Evolutionary conservation across 2,888 invertebrate species (phyloP).

Genomic region (Hydraecia micacea): DNA sequence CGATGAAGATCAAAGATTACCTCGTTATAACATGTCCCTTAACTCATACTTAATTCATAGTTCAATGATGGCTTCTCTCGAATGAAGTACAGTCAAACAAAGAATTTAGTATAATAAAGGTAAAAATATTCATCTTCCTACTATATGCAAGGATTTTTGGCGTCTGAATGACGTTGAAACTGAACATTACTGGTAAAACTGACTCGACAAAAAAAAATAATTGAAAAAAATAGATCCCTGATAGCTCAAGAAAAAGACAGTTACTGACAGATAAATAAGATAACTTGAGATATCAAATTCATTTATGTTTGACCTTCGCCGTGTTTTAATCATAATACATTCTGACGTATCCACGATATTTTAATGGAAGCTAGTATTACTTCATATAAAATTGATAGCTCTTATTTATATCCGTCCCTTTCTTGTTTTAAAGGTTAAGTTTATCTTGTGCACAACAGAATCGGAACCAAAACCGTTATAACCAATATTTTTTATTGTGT

Average conservation of each 20-base stretch:
- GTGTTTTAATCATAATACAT: neutral
- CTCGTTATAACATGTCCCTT: constrained; percentile 46
- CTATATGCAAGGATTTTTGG: neutral
- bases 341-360: neutral
- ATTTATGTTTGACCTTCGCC: neutral
- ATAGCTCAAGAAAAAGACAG: neutral
- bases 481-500: neutral
- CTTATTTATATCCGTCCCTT: neutral
- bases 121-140: neutral
- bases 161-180: neutral
- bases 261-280: neutral
- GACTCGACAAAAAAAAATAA: neutral
- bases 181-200: neutral
- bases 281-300: neutral
- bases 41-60: constrained; percentile 67
- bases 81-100: constrained; percentile 35
- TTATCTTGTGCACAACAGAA: neutral
- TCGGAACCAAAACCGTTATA: neutral
- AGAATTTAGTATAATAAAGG: neutral
- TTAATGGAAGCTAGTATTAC: neutral
- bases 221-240: neutral
- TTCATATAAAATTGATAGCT: neutral
- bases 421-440: neutral
- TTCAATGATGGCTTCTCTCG: constrained; percentile 59
- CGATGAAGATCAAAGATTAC: constrained; percentile 53